Conservation (phyloP, 2,113 vertebrate genomes). For the Neotragus pygmaeus region DNA sequence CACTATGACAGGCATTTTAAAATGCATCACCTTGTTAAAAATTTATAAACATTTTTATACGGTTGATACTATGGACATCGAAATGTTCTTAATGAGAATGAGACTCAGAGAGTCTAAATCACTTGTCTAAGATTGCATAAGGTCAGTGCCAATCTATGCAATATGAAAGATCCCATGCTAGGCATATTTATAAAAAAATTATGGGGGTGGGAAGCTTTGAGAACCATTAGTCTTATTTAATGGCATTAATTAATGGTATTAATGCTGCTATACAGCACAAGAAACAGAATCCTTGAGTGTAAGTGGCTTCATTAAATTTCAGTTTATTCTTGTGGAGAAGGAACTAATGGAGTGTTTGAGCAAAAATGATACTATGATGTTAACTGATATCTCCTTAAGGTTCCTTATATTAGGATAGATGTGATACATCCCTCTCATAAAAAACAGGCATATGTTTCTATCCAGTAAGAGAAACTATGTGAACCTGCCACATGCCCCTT, state of each 20-base stretch:
- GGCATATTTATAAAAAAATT: not conserved
- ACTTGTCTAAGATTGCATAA: not conserved
- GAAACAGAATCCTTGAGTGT: not conserved
- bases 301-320: slow-evolving; percentile 18
- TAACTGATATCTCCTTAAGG: not conserved
- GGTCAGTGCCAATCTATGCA: not conserved
- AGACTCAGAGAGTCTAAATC: not conserved
- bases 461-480: not conserved
- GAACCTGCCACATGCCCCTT: not conserved
- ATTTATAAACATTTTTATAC: not conserved
- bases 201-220: not conserved
- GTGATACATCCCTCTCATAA: not conserved
- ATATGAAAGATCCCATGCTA: not conserved
- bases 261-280: slow-evolving; percentile 1
- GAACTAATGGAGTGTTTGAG: not conserved
- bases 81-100: not conserved
- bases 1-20: not conserved
- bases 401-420: not conserved
- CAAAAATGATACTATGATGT: not conserved
- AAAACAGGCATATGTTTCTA: not conserved
- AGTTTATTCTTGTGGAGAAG: slow-evolving; percentile 15
- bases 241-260: slow-evolving; percentile 16
- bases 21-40: not conserved
- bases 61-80: not conserved
- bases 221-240: slow-evolving; percentile 28